Conservation (phyloP, 2,113 vertebrate species). For the Microcebus lehilahytsara region DNA sequence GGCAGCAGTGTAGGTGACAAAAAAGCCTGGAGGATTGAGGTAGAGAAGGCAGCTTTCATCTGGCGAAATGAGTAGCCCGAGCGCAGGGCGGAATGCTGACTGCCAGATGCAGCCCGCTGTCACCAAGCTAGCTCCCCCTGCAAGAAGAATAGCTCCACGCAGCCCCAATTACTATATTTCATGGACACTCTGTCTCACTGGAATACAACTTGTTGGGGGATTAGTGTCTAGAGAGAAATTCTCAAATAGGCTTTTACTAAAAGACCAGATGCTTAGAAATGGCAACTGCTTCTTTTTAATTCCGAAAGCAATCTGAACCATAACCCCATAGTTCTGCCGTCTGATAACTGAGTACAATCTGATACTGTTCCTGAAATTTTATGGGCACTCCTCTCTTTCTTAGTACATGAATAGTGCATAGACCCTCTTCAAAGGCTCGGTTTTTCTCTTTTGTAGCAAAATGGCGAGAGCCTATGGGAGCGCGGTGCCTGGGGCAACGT, state of each 20-base stretch:
- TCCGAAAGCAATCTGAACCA: conserved; percentile 3
- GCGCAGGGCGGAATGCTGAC: not conserved
- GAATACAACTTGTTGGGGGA: conserved; percentile 50
- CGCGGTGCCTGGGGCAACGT: conserved; percentile 60
- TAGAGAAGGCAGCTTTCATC: conserved; percentile 36
- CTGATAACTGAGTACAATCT: conserved; percentile 63
- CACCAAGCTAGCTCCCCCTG: not conserved
- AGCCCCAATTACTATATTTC: not conserved
- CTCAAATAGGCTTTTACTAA: conserved; percentile 41
- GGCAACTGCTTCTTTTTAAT: conserved; percentile 37
- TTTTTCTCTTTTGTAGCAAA: conserved; percentile 75
- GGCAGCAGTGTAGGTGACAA: conserved; percentile 9
- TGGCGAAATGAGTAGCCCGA: not conserved
- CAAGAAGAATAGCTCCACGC: not conserved
- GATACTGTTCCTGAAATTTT: conserved; percentile 46
- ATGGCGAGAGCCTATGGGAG: conserved; percentile 67
- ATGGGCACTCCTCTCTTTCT: conserved; percentile 52
- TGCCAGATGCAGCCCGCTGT: not conserved
- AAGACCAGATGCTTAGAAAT: not conserved
- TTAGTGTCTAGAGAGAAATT: conserved; percentile 45
- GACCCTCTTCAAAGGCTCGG: conserved; percentile 63
- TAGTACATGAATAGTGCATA: conserved; percentile 63
- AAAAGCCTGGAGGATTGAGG: not conserved
- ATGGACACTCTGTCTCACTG: not conserved
- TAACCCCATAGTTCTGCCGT: conserved; percentile 41